These are phyloP conservation scores for Stylophora pistillata DNA, from an alignment of 64 coral and sea anemone genomes.

Conservation along the genomic window DNA sequence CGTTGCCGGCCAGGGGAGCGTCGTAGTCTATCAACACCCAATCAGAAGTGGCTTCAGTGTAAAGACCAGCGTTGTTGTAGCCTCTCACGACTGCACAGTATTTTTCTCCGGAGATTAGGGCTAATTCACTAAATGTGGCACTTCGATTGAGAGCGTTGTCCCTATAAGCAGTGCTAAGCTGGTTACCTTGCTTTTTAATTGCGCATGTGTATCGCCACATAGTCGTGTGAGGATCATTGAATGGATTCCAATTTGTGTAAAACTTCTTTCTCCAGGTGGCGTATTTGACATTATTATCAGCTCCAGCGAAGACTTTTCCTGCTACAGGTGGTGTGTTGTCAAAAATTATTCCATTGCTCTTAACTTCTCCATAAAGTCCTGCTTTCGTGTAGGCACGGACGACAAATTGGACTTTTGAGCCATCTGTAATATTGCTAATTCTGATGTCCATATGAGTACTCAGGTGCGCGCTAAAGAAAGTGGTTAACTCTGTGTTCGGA, in stretches of 20 bases:
- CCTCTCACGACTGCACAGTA: constrained; percentile 89
- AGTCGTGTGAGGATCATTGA: constrained; percentile 73
- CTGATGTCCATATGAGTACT: constrained; percentile 17
- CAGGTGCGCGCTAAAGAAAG: constrained; percentile 15
- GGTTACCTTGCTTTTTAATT: constrained; percentile 40
- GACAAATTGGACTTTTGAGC: constrained; percentile 16
- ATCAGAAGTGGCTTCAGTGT: constrained; percentile 57
- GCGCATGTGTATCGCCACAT: constrained; percentile 72
- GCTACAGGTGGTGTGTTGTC: constrained; percentile 52
- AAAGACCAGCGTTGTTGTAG: constrained; percentile 79
- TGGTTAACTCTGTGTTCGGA: constrained; percentile 19
- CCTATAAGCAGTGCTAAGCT: constrained; percentile 59
- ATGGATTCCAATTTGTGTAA: constrained; percentile 60
- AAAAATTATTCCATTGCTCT: constrained; percentile 52
- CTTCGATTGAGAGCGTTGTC: constrained; percentile 43
- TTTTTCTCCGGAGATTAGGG: constrained; percentile 58
- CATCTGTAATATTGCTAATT: constrained; percentile 51
- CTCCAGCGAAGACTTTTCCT: constrained; percentile 61
- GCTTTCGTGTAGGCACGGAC: constrained; percentile 70
- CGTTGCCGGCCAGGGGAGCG: constrained; percentile 62
- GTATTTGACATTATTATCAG: constrained; percentile 29
- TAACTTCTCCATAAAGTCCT: constrained; percentile 30
- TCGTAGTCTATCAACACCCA: constrained; percentile 88
- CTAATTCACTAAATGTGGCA: constrained; percentile 37
- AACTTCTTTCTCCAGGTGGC: constrained; percentile 83